Evolutionary conservation across 2,888 invertebrate genomes (phyloP), one percentile per base, ranked within the genome.

Genomic region (Eupsilia transversa): DNA sequence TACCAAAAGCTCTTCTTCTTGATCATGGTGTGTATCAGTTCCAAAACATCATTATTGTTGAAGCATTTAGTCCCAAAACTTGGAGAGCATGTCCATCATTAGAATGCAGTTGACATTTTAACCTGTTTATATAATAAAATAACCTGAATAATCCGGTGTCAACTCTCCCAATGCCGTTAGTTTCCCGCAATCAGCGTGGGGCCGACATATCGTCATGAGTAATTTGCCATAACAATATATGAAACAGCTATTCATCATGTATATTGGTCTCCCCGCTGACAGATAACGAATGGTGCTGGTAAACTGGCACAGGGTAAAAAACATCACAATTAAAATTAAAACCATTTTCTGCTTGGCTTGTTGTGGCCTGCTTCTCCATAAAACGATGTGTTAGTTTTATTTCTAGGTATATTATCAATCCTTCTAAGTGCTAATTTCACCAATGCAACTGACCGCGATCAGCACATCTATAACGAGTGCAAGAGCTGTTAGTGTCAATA

Each of bases 161-260:
- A 57, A 52, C 59, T 3, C 35, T 43, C 75, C 14, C 63, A 67
- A 70, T 70, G 59, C 67, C 75, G 38, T 84, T 84, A 70, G 75
- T 84, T 64, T 70, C 27, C 64, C 41, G 65, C 74, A 84, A 80
- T 82, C 75, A 74, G 60, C 30, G 66, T n/a, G 64, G 7, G 57
- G 27, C 41, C 30, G 80, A 69, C 68, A 71, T 65, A 74, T 72
- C 72, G 68, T 72, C 68, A 69, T 38, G 80, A 61, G 46, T 69
- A 74, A 82, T 84, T 74, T 74, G 80, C 67, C 52, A 60, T 46
- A 71, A 54, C 59, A 59, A 76, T 52, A 23, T 33, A 57, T 79
- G 61, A 72, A 74, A 80, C 33, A 54, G 54, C 60, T 54, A 83
- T 80, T 72, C 30, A 72, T 72, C 67, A 72, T 61, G 43, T 30